Percentiles rank a stretch among this genome's conserved stretches.
Evolutionary conservation across 2,797 vertebrate species (phyloP).

Genomic region (Novumbra hubbsi): DNA sequence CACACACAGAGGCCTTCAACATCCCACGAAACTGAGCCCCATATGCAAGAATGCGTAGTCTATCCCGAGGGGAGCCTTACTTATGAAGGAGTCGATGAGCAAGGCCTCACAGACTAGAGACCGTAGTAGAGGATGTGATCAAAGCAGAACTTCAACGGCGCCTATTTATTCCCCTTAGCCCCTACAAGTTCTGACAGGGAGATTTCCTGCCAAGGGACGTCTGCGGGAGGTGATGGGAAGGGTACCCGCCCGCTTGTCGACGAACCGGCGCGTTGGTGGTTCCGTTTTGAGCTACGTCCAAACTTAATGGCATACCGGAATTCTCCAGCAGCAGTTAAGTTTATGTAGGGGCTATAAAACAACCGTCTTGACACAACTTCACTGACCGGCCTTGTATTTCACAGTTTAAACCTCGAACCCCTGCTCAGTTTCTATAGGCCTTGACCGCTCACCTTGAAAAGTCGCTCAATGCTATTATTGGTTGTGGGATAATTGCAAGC

Average conservation of each 20-base stretch:
- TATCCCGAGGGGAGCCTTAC: conserved; percentile 51
- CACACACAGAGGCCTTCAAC: conserved; percentile 8
- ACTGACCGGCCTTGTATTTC: background rate
- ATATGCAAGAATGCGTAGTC: conserved; percentile 49
- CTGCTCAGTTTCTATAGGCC: conserved; percentile 22
- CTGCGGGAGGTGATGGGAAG: background rate
- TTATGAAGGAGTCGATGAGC: conserved; percentile 58
- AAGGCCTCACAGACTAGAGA: conserved; percentile 44
- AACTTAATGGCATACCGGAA: background rate
- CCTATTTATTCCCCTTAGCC: conserved; percentile 29
- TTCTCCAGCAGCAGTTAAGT: background rate
- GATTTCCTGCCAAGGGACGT: conserved; percentile 8
- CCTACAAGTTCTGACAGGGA: conserved; percentile 37
- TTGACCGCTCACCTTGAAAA: conserved; percentile 41
- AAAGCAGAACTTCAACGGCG: conserved; percentile 59
- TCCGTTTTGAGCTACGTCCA: background rate
- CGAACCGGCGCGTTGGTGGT: background rate
- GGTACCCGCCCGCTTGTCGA: background rate
- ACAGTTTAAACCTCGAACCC: background rate
- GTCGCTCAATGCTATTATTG: conserved; percentile 24
- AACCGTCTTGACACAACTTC: background rate
- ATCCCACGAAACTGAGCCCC: conserved; percentile 52
- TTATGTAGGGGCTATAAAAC: background rate
- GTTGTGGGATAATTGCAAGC: conserved; percentile 39
- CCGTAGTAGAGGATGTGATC: conserved; percentile 67